A percentile compares a stretch with the other conserved stretches of the same genome.
Evolutionary conservation across 2,797 vertebrate species (phyloP).

Genomic region (Antrozous pallidus): DNA sequence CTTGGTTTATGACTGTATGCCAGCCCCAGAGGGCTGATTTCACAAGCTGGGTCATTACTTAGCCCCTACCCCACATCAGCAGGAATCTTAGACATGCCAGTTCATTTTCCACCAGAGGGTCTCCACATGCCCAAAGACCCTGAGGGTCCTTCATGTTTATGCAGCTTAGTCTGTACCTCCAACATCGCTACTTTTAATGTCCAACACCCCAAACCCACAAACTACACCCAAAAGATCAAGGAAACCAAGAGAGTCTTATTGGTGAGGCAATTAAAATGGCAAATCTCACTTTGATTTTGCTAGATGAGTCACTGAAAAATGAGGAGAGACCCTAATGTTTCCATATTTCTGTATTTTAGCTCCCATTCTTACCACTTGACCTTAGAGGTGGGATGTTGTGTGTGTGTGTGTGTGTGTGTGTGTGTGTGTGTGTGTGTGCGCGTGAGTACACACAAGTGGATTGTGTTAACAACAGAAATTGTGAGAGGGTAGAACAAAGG

Average conservation of each 20-base stretch:
- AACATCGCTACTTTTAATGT: slow-evolving; percentile 71
- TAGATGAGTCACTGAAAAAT: neutral
- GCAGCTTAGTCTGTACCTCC: slow-evolving; percentile 75
- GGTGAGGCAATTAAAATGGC: slow-evolving; percentile 70
- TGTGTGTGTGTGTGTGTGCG: no score
- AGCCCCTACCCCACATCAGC: slow-evolving; percentile 55
- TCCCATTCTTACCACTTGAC: neutral
- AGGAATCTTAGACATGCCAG: slow-evolving; percentile 66
- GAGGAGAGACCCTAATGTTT: neutral
- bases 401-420: no score
- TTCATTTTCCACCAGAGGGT: slow-evolving; percentile 72
- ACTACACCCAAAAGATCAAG: slow-evolving; percentile 61
- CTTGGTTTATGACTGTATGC: slow-evolving; percentile 72
- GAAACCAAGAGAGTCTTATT: slow-evolving; percentile 50
- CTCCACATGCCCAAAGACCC: slow-evolving; percentile 69
- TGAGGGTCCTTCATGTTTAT: slow-evolving; percentile 75
- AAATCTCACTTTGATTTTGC: slow-evolving; percentile 48
- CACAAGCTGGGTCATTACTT: slow-evolving; percentile 75
- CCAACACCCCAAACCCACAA: slow-evolving; percentile 61
- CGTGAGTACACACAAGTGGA: no score
- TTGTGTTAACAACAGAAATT: neutral
- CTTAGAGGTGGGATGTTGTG: neutral
- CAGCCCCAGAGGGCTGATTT: slow-evolving; percentile 74
- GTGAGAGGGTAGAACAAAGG: neutral
- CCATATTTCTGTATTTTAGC: neutral